Evolutionary conservation across 1,140 invertebrate species (phyloP), one percentile per base, ranked within the genome.

Genomic region (Battus philenor): DNA sequence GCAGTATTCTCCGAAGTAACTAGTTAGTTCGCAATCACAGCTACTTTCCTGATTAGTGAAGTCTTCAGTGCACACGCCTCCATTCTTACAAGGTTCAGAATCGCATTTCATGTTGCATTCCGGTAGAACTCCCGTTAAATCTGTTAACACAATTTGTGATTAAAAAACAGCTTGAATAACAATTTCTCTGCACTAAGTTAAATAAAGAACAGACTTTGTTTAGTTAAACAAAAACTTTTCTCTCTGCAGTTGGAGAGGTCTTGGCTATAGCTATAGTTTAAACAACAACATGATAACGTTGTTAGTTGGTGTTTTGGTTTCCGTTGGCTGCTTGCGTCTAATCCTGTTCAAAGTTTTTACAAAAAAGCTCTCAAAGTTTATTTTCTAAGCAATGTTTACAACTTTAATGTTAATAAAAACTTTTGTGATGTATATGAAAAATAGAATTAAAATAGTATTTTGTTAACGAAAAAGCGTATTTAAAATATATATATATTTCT

Each of bases 31-130:
- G 65, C 96, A 98, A 54, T 97, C 92, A 72, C 96, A 98, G 3
- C 91, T 91, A 47, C 92, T 94, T 52, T 93, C 89, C 39, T 93
- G 92, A 36, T 93, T 91, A n/a, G 90, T 90, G 72, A 97, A 97
- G 71, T 95, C 92, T 76, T 98, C 96, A 4, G 93, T 92, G 65
- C 96, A 98, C 10, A 93, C 89, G 0, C 95, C 96, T 4, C 92
- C 90, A 78, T 98, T 95, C 61, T 95, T 93, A 67, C 96, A 98
- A 0, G 95, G 95, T 36, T 92, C 89, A 0, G 90, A 89, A 51
- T 96, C 94, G 70, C 96, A 98, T 61, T 95, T 94, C 91, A 96
- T 95, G 54, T 93, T 91, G 82, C 96, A 98, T 51, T 93, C 91
- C 1, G 90, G 89, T 9, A 95, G 74, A 0, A 96, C 91, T 2